Conservation (phyloP, 2,113 vertebrate species). For the Protobothrops flavoviridis region DNA sequence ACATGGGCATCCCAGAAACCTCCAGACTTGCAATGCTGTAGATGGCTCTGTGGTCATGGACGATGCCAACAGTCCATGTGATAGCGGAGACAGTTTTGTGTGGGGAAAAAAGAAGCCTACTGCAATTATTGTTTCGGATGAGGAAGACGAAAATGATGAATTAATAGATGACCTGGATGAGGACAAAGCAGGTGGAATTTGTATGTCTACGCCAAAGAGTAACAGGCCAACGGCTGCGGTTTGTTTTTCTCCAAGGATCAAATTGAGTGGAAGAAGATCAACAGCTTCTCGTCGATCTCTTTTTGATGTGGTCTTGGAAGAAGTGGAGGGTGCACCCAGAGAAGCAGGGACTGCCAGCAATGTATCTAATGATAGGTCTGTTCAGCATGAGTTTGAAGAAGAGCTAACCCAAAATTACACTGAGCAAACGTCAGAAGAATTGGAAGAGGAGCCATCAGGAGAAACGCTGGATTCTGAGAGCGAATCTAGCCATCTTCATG, state of each 20-base stretch:
- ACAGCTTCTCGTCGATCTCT: constrained; percentile 10
- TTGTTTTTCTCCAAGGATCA: not conserved
- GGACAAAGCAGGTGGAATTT: not conserved
- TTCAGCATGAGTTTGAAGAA: not conserved
- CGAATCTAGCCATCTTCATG: not conserved
- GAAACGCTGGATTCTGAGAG: not conserved
- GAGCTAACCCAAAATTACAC: not conserved
- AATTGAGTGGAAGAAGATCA: not conserved
- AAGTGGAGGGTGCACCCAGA: not conserved
- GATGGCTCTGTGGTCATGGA: not conserved
- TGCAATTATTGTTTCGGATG: not conserved
- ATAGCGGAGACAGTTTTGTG: not conserved
- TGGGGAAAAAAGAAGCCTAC: not conserved
- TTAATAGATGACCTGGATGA: not conserved
- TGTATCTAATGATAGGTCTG: not conserved
- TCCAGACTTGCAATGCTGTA: not conserved
- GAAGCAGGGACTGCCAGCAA: not conserved
- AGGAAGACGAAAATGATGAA: not conserved
- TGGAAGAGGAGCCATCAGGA: not conserved
- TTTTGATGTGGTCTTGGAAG: not conserved
- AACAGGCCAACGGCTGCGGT: not conserved
- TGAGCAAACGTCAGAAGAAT: not conserved
- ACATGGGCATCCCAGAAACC: not conserved
- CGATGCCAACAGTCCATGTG: rapidly evolving
- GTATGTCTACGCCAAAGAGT: not conserved